A percentile compares a stretch with the other conserved stretches of the same genome.
These are phyloP conservation scores for Helicoverpa zea DNA, from an alignment of 1,140 invertebrate genomes.

Conservation along the genomic window DNA sequence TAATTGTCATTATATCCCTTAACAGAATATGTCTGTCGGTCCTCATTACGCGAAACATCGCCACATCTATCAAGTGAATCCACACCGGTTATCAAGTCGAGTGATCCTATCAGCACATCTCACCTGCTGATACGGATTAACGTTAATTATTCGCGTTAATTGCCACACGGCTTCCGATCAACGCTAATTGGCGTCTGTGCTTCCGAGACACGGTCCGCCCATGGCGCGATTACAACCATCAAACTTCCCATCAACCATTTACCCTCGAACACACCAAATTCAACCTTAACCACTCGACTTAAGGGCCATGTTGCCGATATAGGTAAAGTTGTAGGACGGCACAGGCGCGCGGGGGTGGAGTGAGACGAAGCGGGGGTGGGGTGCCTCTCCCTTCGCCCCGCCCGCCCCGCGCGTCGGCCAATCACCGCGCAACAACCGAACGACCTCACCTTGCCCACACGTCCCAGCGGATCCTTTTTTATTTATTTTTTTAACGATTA, in stretches of 20 bases:
- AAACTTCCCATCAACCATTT: slow-evolving; percentile 60
- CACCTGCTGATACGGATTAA: slow-evolving; percentile 54
- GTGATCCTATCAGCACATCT: slow-evolving; percentile 20
- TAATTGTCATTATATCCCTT: background rate
- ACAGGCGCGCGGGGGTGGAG: slow-evolving; percentile 73
- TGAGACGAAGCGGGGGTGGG: slow-evolving; percentile 68
- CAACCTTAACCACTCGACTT: slow-evolving; percentile 58
- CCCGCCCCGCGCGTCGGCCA: slow-evolving; percentile 66
- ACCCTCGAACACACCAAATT: slow-evolving; percentile 57
- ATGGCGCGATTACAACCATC: slow-evolving; percentile 82
- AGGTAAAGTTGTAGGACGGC: slow-evolving; percentile 68
- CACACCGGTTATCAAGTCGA: slow-evolving; percentile 14
- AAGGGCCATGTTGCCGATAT: slow-evolving; percentile 67
- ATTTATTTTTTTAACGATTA: slow-evolving; percentile 68
- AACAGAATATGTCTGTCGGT: background rate
- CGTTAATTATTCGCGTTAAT: slow-evolving; percentile 76
- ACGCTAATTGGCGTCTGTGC: slow-evolving; percentile 82
- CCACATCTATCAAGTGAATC: slow-evolving; percentile 1
- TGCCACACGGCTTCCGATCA: slow-evolving; percentile 66
- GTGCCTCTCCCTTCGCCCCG: slow-evolving; percentile 75
- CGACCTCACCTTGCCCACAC: slow-evolving; percentile 80
- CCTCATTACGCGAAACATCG: background rate
- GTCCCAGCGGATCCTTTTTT: slow-evolving; percentile 78
- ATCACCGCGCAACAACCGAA: slow-evolving; percentile 68
- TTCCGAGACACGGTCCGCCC: slow-evolving; percentile 80